Percentiles rank a stretch among this genome's conserved stretches.
Evolutionary conservation across 2,888 invertebrate species (phyloP).

Genomic region (Lasioglossum leucozonium): DNA sequence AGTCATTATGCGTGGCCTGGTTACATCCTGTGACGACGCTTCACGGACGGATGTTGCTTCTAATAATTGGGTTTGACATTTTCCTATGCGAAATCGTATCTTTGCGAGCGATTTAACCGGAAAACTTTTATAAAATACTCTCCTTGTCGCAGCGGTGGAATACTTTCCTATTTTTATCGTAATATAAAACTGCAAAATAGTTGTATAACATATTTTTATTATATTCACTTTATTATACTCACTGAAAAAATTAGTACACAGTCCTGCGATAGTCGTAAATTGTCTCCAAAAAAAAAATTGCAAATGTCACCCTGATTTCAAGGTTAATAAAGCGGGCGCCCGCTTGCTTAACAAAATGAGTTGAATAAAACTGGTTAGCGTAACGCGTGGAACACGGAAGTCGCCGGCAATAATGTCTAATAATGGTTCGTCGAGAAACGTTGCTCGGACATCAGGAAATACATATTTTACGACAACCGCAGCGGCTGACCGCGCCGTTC

Average conservation of each 20-base stretch:
- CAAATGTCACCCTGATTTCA: neutral
- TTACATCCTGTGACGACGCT: neutral
- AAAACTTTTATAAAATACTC: neutral
- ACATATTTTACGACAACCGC: slow-evolving; percentile 12
- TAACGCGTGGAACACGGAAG: neutral
- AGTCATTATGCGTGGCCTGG: neutral
- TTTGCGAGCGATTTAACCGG: neutral
- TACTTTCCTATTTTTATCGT: neutral
- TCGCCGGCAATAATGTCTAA: neutral
- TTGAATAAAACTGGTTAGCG: neutral
- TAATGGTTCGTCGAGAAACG: neutral
- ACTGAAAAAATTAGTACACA: too few species aligned
- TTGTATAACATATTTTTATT: too few species aligned
- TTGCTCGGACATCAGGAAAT: slow-evolving; percentile 7
- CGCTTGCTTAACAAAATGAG: neutral
- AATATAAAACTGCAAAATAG: neutral
- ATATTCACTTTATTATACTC: too few species aligned
- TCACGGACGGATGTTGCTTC: neutral
- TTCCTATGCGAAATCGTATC: neutral
- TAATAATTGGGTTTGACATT: slow-evolving; percentile 3
- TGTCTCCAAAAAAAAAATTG: neutral
- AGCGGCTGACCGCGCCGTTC: slow-evolving; percentile 19
- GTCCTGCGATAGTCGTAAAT: too few species aligned
- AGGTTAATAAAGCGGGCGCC: neutral
- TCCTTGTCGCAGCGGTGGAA: neutral